Evolutionary conservation across 1,140 invertebrate genomes (phyloP).

Genomic region (Drosophila murphyi): DNA sequence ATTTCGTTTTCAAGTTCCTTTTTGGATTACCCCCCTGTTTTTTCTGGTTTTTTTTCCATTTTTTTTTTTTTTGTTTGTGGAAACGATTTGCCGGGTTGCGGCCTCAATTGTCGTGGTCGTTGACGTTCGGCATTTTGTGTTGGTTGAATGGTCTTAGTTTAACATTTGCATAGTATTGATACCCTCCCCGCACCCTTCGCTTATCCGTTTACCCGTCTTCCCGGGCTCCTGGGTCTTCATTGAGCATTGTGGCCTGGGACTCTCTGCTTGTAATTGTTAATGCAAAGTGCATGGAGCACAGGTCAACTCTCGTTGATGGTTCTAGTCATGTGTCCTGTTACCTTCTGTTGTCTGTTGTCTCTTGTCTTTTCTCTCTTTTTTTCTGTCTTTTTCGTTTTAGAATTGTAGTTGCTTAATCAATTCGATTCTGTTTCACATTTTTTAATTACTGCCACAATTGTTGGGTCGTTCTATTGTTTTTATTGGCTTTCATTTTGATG

Average conservation of each 20-base stretch:
- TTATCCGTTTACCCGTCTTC: background rate
- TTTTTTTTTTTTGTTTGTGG: background rate
- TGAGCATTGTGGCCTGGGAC: background rate
- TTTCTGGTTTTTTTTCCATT: background rate
- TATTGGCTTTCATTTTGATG: conserved; percentile 41
- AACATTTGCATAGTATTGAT: conserved; percentile 11
- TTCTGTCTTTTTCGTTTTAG: conserved; percentile 31
- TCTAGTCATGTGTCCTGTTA: conserved; percentile 3
- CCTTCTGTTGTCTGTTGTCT: conserved; percentile 7
- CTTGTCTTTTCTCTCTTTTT: background rate
- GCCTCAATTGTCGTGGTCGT: conserved; percentile 69
- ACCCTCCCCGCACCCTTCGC: background rate
- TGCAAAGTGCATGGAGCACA: conserved; percentile 68
- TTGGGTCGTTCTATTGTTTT: conserved; percentile 34
- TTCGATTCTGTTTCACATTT: conserved; percentile 63
- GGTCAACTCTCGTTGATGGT: conserved; percentile 23
- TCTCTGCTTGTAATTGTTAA: conserved; percentile 66
- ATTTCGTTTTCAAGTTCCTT: conserved; percentile 38
- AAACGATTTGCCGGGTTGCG: conserved; percentile 53
- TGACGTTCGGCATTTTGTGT: conserved; percentile 38
- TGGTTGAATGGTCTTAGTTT: conserved; percentile 13
- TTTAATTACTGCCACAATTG: conserved; percentile 29
- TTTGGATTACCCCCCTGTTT: background rate
- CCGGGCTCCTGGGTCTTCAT: no score
- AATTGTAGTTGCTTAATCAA: conserved; percentile 38